Percentiles rank a stretch among this genome's conserved stretches.
phyloP scores from a whole-genome alignment of 1,140 invertebrate species.

The Drosophila tani region DNA sequence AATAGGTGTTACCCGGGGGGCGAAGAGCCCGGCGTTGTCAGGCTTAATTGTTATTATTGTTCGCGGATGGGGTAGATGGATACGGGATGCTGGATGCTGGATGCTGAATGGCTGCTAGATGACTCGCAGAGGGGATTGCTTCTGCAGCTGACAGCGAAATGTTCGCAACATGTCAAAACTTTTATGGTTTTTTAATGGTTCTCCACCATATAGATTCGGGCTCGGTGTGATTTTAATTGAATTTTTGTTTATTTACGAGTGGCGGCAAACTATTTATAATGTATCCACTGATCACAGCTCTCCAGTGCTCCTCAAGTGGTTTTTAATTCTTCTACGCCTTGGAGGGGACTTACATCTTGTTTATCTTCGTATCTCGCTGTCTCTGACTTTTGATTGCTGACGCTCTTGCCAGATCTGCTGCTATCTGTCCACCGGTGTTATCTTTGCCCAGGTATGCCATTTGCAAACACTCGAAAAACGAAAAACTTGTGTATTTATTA shows the following conservation, averaged over 20 bases:
- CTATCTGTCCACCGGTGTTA: constrained; percentile 31
- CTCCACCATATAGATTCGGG: constrained; percentile 36
- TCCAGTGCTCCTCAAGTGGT: not conserved
- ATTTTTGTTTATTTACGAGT: constrained; percentile 57
- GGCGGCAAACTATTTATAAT: constrained; percentile 53
- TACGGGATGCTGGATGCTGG: not conserved
- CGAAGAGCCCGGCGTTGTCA: constrained; percentile 38
- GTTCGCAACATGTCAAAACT: constrained; percentile 72
- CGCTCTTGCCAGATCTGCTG: constrained; percentile 42
- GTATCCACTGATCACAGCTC: constrained; percentile 2
- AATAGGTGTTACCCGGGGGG: constrained; percentile 62
- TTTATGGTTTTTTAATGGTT: constrained; percentile 66
- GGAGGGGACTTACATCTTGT: constrained; percentile 34
- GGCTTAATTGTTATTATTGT: constrained; percentile 75
- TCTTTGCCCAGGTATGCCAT: constrained; percentile 34
- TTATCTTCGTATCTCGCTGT: constrained; percentile 10
- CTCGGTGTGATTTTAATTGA: constrained; percentile 58
- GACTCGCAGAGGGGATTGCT: constrained; percentile 35
- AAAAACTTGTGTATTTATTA: constrained; percentile 40
- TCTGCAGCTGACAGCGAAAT: constrained; percentile 69
- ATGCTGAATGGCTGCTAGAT: constrained; percentile 21
- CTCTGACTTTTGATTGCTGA: constrained; percentile 38
- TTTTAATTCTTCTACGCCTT: not conserved
- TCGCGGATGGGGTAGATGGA: constrained; percentile 27
- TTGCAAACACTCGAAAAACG: constrained; percentile 42